Evolutionary conservation across 2,888 invertebrate species (phyloP).

Genomic region (Pristionchus japonicus): DNA sequence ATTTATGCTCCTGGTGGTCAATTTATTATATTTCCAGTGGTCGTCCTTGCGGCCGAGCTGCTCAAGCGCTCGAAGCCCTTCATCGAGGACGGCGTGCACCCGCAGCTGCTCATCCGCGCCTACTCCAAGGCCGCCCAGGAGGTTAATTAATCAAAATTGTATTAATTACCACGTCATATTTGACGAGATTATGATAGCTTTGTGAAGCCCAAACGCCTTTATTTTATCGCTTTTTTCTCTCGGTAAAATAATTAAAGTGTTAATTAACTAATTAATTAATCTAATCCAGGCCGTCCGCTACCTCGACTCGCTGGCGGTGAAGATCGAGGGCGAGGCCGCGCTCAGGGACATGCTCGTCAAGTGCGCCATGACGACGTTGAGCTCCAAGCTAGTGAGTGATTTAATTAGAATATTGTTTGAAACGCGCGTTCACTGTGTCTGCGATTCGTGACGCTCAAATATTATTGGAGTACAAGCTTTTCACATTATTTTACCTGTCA

Average conservation of each 20-base stretch:
- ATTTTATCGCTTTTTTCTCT: neutral
- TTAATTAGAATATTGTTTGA: neutral
- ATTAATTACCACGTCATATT: too few species aligned
- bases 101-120: conserved; percentile 91
- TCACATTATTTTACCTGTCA: neutral
- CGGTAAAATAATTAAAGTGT: neutral
- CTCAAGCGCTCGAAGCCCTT: conserved; percentile 93
- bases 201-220: too few species aligned
- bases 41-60: conserved; percentile 93
- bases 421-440: neutral
- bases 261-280: neutral
- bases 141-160: conserved; percentile 55
- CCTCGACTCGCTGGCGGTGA: conserved; percentile 87
- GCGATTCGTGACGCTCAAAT: neutral
- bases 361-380: conserved; percentile 96
- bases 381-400: conserved; percentile 89
- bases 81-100: conserved; percentile 95
- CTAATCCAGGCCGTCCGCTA: conserved; percentile 82
- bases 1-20: too few species aligned
- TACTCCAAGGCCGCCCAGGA: conserved; percentile 88
- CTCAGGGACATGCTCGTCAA: conserved; percentile 79
- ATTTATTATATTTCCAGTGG: conserved; percentile 87
- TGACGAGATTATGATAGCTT: too few species aligned
- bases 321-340: conserved; percentile 75
- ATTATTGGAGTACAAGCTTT: too few species aligned